A percentile compares a stretch with the other conserved stretches of the same genome.
Evolutionary conservation across 2,888 invertebrate species (phyloP).

Genomic region (Orthosia cruda): DNA sequence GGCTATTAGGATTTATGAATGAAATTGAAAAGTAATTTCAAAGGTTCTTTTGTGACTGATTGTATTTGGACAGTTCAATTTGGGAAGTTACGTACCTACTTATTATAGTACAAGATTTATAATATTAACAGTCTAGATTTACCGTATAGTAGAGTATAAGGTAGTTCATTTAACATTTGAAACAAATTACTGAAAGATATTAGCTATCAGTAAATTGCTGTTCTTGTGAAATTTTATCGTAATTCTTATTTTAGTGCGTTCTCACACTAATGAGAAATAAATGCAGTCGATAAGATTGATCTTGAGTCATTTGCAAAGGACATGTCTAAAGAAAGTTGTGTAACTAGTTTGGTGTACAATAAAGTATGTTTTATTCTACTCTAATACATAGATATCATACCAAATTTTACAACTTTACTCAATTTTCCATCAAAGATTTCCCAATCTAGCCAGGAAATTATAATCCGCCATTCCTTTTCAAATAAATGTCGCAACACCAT

Average conservation of each 20-base stretch:
- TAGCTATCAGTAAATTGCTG: neutral
- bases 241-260: neutral
- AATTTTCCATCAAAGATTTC: conserved; percentile 1
- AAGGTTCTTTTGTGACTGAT: conserved; percentile 3
- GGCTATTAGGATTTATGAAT: neutral
- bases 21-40: conserved; percentile 2
- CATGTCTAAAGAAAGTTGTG: too few relatives aligned
- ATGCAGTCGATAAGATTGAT: neutral
- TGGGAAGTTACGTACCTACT: neutral
- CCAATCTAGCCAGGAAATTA: conserved; percentile 28
- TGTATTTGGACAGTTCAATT: conserved; percentile 4
- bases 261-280: neutral
- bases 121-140: neutral
- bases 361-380: too few relatives aligned
- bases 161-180: too few relatives aligned
- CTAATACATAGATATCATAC: too few relatives aligned
- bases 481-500: conserved; percentile 46
- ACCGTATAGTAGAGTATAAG: too few relatives aligned
- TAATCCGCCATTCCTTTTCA: conserved; percentile 42
- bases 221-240: neutral
- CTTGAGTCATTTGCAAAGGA: neutral
- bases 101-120: neutral
- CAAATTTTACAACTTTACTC: too few relatives aligned
- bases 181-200: neutral
- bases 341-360: too few relatives aligned